A percentile compares a stretch with the other conserved stretches of the same genome.
phyloP scores from a whole-genome alignment of 2,888 invertebrate genomes.

The Antitype chi region DNA sequence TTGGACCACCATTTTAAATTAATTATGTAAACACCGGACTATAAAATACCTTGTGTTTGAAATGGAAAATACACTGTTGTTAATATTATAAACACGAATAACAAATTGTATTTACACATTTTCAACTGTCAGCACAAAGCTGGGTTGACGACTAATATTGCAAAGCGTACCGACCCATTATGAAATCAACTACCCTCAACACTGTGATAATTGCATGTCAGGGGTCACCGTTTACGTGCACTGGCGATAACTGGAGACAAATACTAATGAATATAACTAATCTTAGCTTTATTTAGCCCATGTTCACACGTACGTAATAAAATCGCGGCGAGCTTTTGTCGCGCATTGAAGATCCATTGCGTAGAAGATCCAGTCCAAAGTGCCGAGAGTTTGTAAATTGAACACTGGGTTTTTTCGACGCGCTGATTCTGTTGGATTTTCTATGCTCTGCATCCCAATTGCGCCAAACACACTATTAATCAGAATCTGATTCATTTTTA shows the following conservation, averaged over 20 bases:
- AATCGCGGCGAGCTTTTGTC: no score
- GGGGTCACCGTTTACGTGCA: constrained; percentile 46
- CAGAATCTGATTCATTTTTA: no score
- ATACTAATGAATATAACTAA: constrained; percentile 43
- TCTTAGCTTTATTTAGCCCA: constrained; percentile 26
- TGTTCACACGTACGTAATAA: no score
- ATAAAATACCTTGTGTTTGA: constrained; percentile 53
- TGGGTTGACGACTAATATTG: constrained; percentile 28
- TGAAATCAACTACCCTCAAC: constrained; percentile 71
- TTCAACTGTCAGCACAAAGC: constrained; percentile 48
- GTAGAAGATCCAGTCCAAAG: no score
- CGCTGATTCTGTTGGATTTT: no score
- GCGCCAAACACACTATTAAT: no score
- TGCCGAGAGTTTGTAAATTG: no score
- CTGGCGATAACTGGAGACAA: constrained; percentile 49
- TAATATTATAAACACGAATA: constrained; percentile 40
- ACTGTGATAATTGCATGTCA: constrained; percentile 63
- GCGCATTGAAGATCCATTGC: no score
- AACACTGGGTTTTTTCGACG: no score
- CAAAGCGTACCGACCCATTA: constrained; percentile 17
- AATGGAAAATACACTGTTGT: constrained; percentile 38
- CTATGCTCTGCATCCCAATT: no score
- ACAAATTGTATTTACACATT: constrained; percentile 62
- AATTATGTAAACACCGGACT: not conserved
- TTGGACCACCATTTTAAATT: not conserved